These are phyloP conservation scores for Carollia perspicillata DNA, from an alignment of 2,113 vertebrate genomes.

Conservation along the genomic window DNA sequence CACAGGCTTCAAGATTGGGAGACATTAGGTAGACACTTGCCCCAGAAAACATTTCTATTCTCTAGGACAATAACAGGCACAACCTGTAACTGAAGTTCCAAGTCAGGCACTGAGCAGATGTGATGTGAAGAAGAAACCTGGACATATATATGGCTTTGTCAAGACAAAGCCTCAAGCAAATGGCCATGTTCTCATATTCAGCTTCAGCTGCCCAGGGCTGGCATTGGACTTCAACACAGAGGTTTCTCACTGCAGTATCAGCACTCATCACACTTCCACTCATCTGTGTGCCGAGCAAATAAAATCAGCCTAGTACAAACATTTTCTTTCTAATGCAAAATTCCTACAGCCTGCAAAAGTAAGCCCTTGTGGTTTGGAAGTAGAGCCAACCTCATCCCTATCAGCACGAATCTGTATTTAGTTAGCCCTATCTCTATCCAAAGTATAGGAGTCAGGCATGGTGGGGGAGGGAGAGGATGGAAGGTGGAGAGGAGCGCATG, in stretches of 20 bases:
- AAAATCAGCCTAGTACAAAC: not conserved
- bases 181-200: not conserved
- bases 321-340: not conserved
- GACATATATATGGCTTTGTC: no score
- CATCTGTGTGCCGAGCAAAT: not conserved
- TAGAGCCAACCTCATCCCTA: not conserved
- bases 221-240: not conserved
- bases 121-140: not conserved
- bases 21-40: not conserved
- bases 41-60: not conserved
- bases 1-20: not conserved
- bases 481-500: not conserved
- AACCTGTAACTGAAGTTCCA: not conserved
- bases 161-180: not conserved
- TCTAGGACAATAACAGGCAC: not conserved
- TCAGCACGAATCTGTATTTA: not conserved
- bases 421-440: not conserved
- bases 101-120: not conserved
- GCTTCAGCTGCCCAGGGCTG: not conserved
- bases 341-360: not conserved
- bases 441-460: not conserved
- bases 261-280: not conserved
- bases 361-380: not conserved
- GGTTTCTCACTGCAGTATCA: not conserved
- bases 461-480: accelerated